Base-by-base conservation (phyloP, 2,888 invertebrate genomes). In the Tetropium fuscum region DNA sequence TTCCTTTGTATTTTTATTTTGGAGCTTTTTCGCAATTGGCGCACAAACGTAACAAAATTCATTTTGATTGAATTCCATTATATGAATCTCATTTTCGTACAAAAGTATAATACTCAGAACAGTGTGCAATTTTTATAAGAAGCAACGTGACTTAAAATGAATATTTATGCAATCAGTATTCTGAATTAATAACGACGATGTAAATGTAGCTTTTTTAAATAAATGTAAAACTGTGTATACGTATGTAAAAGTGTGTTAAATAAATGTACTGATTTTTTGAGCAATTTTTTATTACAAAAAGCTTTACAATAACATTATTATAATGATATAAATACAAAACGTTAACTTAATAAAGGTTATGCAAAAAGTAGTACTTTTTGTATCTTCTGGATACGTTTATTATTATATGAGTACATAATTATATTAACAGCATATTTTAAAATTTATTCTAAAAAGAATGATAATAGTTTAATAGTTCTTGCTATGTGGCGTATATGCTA, bases 191-290 rank as follows among this genome's bases (percentile, higher is more conserved):
- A 57, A 62, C 58, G 53, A 64, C 55, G 56, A 53, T 45, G 55
- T 64, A 64, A 60, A 69, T 69, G 65, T 69, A 71, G 65, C 66
- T 58, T 71, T 69, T 69, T 67, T 69, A 65, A 58, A 62, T 44
- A 63, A 57, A 36, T 71, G 59, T 66, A 30, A 44, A 30, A 30
- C 44, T 44, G n/a, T 41, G 18, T 34, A 34, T 32, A 34, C n/a
- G n/a, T n/a, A 36, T 30, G 44, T 60, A 60, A 60, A 64, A 55
- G 70, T 70, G 64, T 66, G 64, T 62, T 63, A 41, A 68, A 68
- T 68, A 69, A 65, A 69, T 68, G 69, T 68, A 69, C 64, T 62
- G 63, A 66, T 69, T 69, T 69, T 66, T 66, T 49, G 13, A 43
- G 8, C 8, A 20, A 7, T 47, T 36, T 53, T 58, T 53, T 38